Evolutionary conservation across 2,797 vertebrate genomes (phyloP), one percentile per base, ranked within the genome.

Genomic region (Chromobotia macracanthus): DNA sequence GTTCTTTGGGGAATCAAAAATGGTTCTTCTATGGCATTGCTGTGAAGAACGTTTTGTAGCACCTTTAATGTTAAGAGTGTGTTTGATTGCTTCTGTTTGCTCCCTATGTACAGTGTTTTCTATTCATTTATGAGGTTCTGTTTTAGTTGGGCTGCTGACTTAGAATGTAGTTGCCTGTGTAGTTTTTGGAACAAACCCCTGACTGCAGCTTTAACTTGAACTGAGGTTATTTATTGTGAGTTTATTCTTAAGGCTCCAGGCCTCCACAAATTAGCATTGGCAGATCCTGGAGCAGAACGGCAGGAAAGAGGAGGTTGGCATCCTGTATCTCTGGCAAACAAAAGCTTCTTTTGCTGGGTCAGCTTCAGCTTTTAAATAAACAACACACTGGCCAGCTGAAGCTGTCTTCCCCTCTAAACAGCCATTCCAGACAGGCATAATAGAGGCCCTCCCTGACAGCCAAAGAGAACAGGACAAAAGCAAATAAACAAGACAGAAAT

Each of bases 341-440:
- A 75, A 58, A 73, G 55, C 21, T 61, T 41, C 63, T 71, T 73
- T 82, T 77, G 82, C 79, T 53, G 60, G 81, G 72, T 78, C 75
- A 80, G 41, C 38, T 67, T 31, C 25, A 38, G 63, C 75, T 74
- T 77, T 61, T 66, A 68, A 79, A 80, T 64, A 76, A 82, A 80
- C 75, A 80, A 63, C 74, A 77, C 77, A 75, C 67, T 67, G 75
- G 38, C 75, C 56, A 51, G 46, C 25, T 44, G 21, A 66, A 46
- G 66, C 50, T 19, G 35, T 19, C 61, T 13, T 7, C 50, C 55
- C 61, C 65, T 51, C 67, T 46, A 75, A 75, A 75, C 73, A 82
- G 64, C 48, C 65, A 18, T 35, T 19, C 61, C 41, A 82, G 65
- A 51, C 55, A 18, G 31, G 53, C 41, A 80, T 51, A 81, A 73